phyloP scores from a whole-genome alignment of 2,888 invertebrate genomes.

The Cylindroiulus punctatus region DNA sequence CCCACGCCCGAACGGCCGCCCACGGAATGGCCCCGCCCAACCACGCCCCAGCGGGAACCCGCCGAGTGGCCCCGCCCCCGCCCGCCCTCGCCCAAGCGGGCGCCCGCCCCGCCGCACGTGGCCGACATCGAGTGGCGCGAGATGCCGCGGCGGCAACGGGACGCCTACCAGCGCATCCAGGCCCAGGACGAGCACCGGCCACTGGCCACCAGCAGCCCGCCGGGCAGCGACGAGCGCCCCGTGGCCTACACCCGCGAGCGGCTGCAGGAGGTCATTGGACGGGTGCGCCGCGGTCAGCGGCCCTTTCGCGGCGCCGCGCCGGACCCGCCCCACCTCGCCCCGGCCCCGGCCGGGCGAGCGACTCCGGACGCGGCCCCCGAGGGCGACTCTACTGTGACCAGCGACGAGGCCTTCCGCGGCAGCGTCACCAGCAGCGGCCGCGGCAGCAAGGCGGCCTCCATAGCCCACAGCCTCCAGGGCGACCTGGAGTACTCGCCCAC shows the following conservation, averaged over 20 bases:
- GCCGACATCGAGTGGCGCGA: constrained; percentile 54
- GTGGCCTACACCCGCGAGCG: constrained; percentile 62
- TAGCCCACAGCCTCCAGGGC: constrained; percentile 61
- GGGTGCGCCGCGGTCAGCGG: constrained; percentile 61
- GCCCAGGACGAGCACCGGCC: constrained; percentile 59
- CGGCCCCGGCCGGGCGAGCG: constrained; percentile 46
- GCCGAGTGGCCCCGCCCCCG: constrained; percentile 50
- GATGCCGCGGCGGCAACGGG: constrained; percentile 55
- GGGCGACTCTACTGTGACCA: constrained; percentile 55
- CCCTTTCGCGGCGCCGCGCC: constrained; percentile 60
- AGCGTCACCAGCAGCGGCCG: constrained; percentile 69
- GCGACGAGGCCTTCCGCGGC: constrained; percentile 63
- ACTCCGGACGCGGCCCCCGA: constrained; percentile 51
- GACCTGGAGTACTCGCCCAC: constrained; percentile 82
- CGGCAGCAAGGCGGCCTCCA: constrained; percentile 60
- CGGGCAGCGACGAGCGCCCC: constrained; percentile 59
- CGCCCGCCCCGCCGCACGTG: constrained; percentile 49
- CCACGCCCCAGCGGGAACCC: constrained; percentile 56
- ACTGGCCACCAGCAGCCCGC: constrained; percentile 70
- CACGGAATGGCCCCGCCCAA: too few relatives aligned
- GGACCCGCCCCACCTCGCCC: constrained; percentile 56
- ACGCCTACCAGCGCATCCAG: constrained; percentile 54
- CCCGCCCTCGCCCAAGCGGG: background rate
- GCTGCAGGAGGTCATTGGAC: constrained; percentile 62
- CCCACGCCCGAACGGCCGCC: constrained; percentile 58